Evolutionary conservation across 2,888 invertebrate genomes (phyloP).

Genomic region (Tipula confusa): DNA sequence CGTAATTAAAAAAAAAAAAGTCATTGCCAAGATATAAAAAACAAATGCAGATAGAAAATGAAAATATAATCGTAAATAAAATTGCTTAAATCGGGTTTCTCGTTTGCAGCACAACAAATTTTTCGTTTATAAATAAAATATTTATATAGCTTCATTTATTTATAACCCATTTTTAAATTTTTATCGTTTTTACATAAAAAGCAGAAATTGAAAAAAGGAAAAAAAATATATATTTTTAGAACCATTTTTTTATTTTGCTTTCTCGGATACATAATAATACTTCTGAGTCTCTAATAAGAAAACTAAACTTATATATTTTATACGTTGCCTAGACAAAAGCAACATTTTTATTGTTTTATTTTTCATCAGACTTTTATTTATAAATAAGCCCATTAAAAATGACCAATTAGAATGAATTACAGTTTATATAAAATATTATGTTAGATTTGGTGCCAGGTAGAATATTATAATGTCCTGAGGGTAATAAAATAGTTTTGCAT

Average conservation of each 20-base stretch:
- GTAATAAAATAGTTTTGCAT: background rate
- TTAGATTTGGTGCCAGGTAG: background rate
- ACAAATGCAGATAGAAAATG: background rate
- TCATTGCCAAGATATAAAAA: background rate
- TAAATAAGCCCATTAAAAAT: background rate
- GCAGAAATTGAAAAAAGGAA: background rate
- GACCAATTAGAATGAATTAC: background rate
- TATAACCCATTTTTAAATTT: background rate
- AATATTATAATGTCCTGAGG: background rate
- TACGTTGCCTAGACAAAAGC: too few species aligned
- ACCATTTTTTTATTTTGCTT: background rate
- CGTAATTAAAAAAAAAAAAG: too few species aligned
- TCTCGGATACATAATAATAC: background rate
- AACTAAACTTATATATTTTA: background rate
- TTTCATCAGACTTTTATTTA: background rate
- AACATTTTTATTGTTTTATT: background rate
- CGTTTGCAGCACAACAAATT: background rate
- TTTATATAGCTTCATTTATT: too few species aligned
- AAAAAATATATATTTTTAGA: background rate
- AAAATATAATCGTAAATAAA: background rate
- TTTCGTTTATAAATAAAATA: background rate
- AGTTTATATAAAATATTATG: background rate
- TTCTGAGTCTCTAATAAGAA: background rate
- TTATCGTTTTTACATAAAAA: background rate
- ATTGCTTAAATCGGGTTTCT: background rate